Evolutionary conservation across 2,888 invertebrate genomes (phyloP), one percentile per base, ranked within the genome.

Genomic region (Hydropsyche betteni): DNA sequence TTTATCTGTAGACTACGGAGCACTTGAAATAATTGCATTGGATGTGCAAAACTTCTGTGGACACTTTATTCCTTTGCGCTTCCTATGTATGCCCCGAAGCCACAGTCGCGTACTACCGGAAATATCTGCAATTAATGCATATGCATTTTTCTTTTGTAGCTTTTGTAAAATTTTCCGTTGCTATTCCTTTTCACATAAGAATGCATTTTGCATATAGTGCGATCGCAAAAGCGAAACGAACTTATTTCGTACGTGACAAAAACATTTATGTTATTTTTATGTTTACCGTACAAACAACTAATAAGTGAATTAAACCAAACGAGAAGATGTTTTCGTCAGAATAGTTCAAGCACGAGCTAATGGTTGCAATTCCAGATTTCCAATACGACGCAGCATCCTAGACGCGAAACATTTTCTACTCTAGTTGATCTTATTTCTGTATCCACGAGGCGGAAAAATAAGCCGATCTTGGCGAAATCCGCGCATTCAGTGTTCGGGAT

Each of bases 401-500:
- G 44, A 44, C 44, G 6, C 44, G 6, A 10, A 10, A 44, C 36
- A 64, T 64, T 64, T 64, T 64, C 64, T 64, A 64, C 64, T 33
- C 64, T 34, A 12, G 12, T 70, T 70, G 70, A 70, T 70, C 51
- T 51, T 51, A 70, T 70, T 51, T 70, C 33, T 53, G 44, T 53
- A 33, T 44, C 44, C 53, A 53, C 53, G 10, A 10, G 36, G 51
- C 70, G 70, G 53, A 51, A 70, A 70, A 70, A 70, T 70, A 51
- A 70, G 70, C 70, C 24, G 51, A 70, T 44, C 70, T 33, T 10
- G 24, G 33, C 51, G 51, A 53, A 70, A 70, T 70, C 70, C 70
- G 52, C n/a, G 33, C 70, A 70, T 70, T 70, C 70, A 70, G 36
- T 44, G 14, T 12, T 70, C 70, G 70, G 12, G 70, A 70, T 70